phyloP scores from a whole-genome alignment of 1,140 invertebrate species.

The Magallana gigas region DNA sequence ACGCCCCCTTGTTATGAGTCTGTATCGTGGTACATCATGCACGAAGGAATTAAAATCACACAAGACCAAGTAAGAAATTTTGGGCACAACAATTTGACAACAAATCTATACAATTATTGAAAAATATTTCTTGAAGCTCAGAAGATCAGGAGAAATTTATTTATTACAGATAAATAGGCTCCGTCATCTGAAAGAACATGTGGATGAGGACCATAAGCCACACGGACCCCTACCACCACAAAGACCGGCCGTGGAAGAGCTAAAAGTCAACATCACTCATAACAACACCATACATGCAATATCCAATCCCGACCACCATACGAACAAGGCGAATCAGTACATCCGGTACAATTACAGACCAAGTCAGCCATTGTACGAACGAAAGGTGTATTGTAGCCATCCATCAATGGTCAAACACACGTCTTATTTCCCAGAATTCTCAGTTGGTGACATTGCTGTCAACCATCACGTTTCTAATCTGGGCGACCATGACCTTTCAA shows the following conservation, averaged over 20 bases:
- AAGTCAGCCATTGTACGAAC: conserved; percentile 9
- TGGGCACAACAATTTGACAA: background rate
- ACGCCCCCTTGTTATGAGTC: conserved; percentile 86
- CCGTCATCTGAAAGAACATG: conserved; percentile 42
- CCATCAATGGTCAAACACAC: conserved; percentile 13
- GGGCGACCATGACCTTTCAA: conserved; percentile 1
- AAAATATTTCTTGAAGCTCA: background rate
- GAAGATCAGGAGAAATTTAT: background rate
- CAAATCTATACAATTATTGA: background rate
- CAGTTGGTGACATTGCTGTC: background rate
- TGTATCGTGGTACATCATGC: conserved; percentile 87
- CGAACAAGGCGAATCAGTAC: background rate
- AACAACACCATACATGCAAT: background rate
- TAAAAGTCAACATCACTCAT: background rate
- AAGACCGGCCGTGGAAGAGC: background rate
- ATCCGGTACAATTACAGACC: conserved; percentile 46
- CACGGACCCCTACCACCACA: background rate
- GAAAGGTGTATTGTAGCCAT: conserved; percentile 41
- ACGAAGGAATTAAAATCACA: conserved; percentile 83
- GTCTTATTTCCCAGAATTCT: background rate
- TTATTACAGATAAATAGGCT: conserved; percentile 39
- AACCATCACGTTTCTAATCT: conserved; percentile 18
- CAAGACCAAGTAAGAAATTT: conserved; percentile 83
- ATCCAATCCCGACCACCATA: conserved; percentile 3
- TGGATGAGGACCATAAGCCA: conserved; percentile 31